Evolutionary conservation across 1,140 invertebrate genomes (phyloP), one percentile per base, ranked within the genome.

Genomic region (Lepidurus apus): DNA sequence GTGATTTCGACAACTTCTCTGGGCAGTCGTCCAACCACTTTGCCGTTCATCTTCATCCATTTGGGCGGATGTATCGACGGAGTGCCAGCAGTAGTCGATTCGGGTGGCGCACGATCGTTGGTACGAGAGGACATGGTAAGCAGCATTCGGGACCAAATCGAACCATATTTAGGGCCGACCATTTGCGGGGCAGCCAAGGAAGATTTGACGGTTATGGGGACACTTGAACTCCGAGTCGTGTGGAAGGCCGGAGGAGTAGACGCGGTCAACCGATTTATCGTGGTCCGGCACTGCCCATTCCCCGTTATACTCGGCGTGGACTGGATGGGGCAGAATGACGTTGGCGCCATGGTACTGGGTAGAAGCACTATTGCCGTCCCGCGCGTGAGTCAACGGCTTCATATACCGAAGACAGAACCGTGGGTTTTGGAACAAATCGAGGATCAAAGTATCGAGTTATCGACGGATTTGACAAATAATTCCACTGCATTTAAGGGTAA

Each of bases 221-320:
- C 1, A 47, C 9, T 47, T 9, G 17, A 17, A 1, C 45, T 47
- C 1, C 1, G 45, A 1, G 45, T 47, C 1, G 17, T 17, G 45
- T 17, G 9, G 8, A 47, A 9, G 45, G 45, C 45, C 8, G 8
- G 17, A 9, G 17, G 17, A 47, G 17, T 9, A 17, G 17, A 10
- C 8, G 1, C 2, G 2, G 9, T 17, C 2, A 1, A 47, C 9
- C 1, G 17, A 17, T 47, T 47, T 47, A 10, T 47, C 42, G 75
- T 76, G 13, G 75, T 76, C n/a, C n/a, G n/a, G n/a, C n/a, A n/a
- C n/a, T n/a, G n/a, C n/a, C n/a, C n/a, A n/a, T n/a, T n/a, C n/a
- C 75, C 75, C 21, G 10, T 44, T n/a, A 44, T 76, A 13, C 44
- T 76, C 24, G 75, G 75, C 11, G 43, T 76, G 10, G 43, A 76